A percentile compares a stretch with the other conserved stretches of the same genome.
Evolutionary conservation across 2,113 vertebrate species (phyloP).

Genomic region (Gadus macrocephalus): DNA sequence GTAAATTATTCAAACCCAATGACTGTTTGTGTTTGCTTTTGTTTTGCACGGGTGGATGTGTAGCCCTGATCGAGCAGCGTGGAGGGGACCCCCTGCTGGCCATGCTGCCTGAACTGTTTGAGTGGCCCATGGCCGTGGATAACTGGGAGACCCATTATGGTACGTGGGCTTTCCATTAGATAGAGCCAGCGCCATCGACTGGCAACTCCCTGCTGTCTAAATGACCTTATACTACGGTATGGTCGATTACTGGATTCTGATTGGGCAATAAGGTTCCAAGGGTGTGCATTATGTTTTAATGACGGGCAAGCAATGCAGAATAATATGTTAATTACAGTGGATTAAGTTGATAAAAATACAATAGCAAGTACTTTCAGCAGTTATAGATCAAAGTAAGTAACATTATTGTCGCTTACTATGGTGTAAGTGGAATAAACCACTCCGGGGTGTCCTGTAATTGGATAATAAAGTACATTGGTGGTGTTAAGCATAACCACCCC

Average conservation of each 20-base stretch:
- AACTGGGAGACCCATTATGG: slow-evolving; percentile 80
- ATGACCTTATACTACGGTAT: too few species aligned
- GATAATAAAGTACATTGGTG: too few species aligned
- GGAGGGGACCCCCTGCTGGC: slow-evolving; percentile 79
- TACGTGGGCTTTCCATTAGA: slow-evolving; percentile 44
- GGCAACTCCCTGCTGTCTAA: neutral
- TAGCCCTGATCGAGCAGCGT: slow-evolving; percentile 83
- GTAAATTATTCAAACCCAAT: neutral
- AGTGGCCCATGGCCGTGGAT: slow-evolving; percentile 86
- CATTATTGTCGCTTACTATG: too few species aligned
- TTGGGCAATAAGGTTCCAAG: neutral
- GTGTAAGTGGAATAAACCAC: too few species aligned
- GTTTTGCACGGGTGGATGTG: slow-evolving; percentile 22
- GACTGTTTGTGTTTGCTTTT: neutral
- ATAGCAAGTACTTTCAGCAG: too few species aligned
- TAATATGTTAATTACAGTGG: too few species aligned
- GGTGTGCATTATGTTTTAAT: too few species aligned
- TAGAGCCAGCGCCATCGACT: neutral
- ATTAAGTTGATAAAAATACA: too few species aligned
- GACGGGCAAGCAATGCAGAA: too few species aligned
- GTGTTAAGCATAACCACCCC: too few species aligned
- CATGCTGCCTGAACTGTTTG: slow-evolving; percentile 76
- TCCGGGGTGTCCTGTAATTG: too few species aligned
- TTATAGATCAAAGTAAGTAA: too few species aligned
- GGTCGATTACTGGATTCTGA: neutral